Evolutionary conservation across 2,113 vertebrate genomes (phyloP).

Genomic region (Sylvia atricapilla): DNA sequence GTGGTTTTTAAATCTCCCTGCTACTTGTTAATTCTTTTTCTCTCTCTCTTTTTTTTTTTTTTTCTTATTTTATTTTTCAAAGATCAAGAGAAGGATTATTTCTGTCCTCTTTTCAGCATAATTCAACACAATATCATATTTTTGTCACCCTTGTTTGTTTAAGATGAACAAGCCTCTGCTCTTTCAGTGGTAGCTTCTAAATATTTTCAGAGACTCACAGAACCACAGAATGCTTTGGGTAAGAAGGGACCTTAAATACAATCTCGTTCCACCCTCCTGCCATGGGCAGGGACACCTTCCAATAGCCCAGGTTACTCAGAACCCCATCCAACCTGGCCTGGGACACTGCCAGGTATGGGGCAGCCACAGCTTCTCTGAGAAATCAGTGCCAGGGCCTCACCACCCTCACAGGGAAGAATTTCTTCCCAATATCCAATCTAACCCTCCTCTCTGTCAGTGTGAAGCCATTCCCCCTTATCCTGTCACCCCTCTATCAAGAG

Average conservation of each 20-base stretch:
- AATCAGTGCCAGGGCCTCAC: neutral
- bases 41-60: too few relatives aligned
- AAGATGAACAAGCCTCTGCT: neutral
- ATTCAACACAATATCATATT: neutral
- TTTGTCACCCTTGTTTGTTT: neutral
- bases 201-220: neutral
- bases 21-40: neutral
- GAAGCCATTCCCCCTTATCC: neutral
- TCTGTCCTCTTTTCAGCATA: neutral
- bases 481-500: neutral
- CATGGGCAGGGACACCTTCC: neutral
- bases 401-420: neutral
- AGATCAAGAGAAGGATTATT: neutral
- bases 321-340: neutral
- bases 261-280: accelerated
- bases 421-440: accelerated
- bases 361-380: neutral
- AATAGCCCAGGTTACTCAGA: neutral
- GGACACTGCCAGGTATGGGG: accelerated
- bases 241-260: neutral
- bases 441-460: accelerated
- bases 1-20: neutral
- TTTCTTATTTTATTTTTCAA: neutral
- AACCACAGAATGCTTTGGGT: neutral
- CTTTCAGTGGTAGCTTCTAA: neutral